Conservation (phyloP, 1,140 invertebrate species). For the Hycleus phaleratus region DNA sequence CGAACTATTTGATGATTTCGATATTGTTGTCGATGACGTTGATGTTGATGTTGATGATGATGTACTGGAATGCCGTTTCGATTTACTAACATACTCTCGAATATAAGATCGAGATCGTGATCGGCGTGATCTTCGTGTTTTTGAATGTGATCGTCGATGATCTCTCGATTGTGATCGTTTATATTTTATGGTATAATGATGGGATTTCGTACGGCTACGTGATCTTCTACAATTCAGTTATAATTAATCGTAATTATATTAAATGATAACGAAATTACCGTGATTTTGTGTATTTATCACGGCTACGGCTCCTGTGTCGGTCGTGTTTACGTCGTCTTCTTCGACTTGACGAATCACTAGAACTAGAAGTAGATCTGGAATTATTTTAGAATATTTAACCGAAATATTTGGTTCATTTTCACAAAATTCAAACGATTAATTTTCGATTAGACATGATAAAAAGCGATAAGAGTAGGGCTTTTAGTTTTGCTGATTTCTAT, state of each 20-base stretch:
- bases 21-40: conserved; percentile 12
- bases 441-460: too few relatives aligned
- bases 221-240: not conserved
- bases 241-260: not conserved
- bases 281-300: conserved; percentile 21
- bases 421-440: too few relatives aligned
- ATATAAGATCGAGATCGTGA: conserved; percentile 32
- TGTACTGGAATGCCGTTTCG: conserved; percentile 21
- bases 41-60: conserved; percentile 6
- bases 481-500: too few relatives aligned
- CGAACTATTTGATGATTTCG: not conserved
- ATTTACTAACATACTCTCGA: conserved; percentile 27
- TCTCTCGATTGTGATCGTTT: conserved; percentile 24
- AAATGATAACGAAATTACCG: conserved; percentile 12
- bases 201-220: not conserved
- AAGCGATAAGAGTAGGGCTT: too few relatives aligned
- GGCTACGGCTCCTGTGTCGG: conserved; percentile 21
- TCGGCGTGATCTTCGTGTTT: conserved; percentile 17
- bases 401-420: too few relatives aligned
- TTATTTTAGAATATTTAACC: too few relatives aligned
- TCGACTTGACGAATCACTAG: conserved; percentile 25
- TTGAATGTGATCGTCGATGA: conserved; percentile 27
- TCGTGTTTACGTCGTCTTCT: conserved; percentile 12
- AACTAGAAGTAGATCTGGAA: conserved; percentile 29
- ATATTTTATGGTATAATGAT: not conserved